Base-by-base conservation (phyloP, 2,797 vertebrate genomes). In the Brachyalestes nurse region DNA sequence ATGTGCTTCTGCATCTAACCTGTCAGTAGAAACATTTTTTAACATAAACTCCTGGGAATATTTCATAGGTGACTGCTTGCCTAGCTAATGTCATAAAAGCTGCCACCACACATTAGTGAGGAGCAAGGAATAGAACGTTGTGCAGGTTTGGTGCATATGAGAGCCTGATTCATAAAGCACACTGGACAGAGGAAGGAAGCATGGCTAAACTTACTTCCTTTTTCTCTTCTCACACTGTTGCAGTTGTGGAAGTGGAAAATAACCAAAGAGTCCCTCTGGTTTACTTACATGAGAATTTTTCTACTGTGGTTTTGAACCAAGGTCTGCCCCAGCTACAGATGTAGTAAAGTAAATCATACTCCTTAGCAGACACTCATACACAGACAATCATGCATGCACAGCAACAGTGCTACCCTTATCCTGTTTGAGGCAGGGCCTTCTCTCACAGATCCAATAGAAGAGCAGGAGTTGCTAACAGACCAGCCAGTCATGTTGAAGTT, bases 181-280 rank as follows among this genome's bases (percentile, higher is more conserved):
- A 75, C 38, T 4, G 58, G 65, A 61, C 81, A 85, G 70, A 79
- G 79, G 78, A 77, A 87, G 85, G 83, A 86, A 86, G 78, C 23
- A 79, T 77, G 60, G 62, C 66, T 71, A 67, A 64, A 21, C 47
- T 25, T n/a, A 55, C 69, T 82, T 83, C 79, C 67, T 60, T 72
- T 82, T 85, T 84, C 42, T 77, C 57, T 72, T 81, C 58, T 83
- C 64, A 71, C 34, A 71, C 77, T 72, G 64, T 77, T 14, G 16
- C 47, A 69, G 25, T 77, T 55, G 67, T 58, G 77, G 40, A 62
- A 61, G 62, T 75, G 53, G 64, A 64, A 81, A 78, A 66, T 19
- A 71, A 69, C 53, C 53, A 49, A 21, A 65, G 51, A 40, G 58
- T 66, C 78, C 47, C 77, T 9, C 17, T n/a, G 79, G 62, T 84